Percentiles rank a stretch among this genome's conserved stretches.
Evolutionary conservation across 2,113 vertebrate genomes (phyloP).

Genomic region (Spea multiplicata): DNA sequence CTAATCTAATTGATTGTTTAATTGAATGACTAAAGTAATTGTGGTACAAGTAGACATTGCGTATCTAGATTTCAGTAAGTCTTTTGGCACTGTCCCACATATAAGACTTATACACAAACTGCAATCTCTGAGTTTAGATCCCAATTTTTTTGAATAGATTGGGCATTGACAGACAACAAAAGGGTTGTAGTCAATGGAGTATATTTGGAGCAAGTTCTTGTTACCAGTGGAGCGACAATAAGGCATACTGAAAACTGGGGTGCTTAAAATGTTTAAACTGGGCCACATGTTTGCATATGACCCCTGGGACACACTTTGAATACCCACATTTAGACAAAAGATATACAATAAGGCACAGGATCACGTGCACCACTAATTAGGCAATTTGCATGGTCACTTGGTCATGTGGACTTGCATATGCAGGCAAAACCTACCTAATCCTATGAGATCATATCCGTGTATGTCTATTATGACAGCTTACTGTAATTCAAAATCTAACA

Average conservation of each 20-base stretch:
- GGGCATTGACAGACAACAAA: not conserved
- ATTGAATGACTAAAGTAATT: not conserved
- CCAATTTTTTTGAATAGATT: not conserved
- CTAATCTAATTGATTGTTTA: not conserved
- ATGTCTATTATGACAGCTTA: not conserved
- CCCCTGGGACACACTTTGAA: not conserved
- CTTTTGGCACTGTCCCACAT: not conserved
- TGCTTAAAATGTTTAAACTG: too few relatives aligned
- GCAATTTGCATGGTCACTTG: not conserved
- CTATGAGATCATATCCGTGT: not conserved
- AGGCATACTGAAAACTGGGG: too few relatives aligned
- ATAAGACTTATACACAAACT: not conserved
- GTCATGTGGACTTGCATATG: not conserved
- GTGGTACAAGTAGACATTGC: not conserved
- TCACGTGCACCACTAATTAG: not conserved
- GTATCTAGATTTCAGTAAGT: constrained; percentile 3
- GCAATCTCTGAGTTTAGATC: not conserved
- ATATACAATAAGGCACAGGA: not conserved
- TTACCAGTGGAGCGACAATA: not conserved
- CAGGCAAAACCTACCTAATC: not conserved
- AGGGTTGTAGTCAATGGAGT: not conserved
- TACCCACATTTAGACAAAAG: not conserved
- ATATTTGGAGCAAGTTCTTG: not conserved
- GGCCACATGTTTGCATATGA: not conserved
- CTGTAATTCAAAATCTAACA: not conserved